Percentiles rank a stretch among this genome's conserved stretches.
Conservation (phyloP, 2,113 vertebrate genomes). For the Lagopus muta region DNA sequence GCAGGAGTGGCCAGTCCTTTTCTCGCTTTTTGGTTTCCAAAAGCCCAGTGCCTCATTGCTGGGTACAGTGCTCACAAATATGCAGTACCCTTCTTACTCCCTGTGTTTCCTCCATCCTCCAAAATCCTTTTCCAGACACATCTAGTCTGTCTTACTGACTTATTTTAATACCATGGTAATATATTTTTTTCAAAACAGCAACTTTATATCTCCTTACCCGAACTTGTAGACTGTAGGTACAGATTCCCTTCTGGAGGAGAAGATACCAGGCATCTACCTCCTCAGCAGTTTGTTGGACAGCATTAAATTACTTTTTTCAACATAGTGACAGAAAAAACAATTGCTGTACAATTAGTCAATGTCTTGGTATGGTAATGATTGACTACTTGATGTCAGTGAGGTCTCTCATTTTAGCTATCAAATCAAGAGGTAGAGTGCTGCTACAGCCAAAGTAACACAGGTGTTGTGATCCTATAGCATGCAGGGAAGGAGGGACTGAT, state of each 20-base stretch:
- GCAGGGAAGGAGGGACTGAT: accelerated
- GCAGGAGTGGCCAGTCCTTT: neutral
- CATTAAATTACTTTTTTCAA: neutral
- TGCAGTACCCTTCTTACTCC: neutral
- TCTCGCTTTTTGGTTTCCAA: neutral
- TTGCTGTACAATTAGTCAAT: neutral
- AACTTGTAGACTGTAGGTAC: neutral
- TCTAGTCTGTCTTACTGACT: neutral
- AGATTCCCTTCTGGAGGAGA: neutral
- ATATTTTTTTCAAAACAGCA: neutral
- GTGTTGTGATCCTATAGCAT: accelerated
- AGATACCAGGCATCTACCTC: accelerated
- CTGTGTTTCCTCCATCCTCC: neutral
- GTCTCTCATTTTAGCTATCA: neutral
- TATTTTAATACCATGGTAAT: neutral
- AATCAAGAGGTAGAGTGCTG: neutral
- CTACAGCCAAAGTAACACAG: neutral
- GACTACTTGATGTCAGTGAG: neutral
- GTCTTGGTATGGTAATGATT: neutral
- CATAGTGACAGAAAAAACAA: neutral
- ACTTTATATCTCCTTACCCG: neutral
- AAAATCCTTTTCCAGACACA: neutral
- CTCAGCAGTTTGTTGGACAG: neutral
- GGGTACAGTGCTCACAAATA: neutral
- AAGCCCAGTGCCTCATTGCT: neutral